These are phyloP conservation scores for Bungarus multicinctus DNA, from an alignment of 2,113 vertebrate genomes.

Conservation along the genomic window DNA sequence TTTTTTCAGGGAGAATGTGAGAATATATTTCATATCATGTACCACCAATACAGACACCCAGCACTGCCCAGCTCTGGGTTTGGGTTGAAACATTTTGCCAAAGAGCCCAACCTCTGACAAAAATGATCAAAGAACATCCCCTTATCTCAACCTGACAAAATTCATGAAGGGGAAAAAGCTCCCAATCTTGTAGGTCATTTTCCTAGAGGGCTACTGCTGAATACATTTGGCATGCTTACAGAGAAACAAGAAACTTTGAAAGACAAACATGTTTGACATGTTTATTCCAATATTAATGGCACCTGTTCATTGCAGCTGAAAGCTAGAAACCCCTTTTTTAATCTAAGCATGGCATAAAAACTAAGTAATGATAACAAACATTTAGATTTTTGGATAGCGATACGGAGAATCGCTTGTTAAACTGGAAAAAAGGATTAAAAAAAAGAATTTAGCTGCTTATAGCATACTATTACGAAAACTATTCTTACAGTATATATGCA, in stretches of 20 bases:
- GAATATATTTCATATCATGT: slow-evolving; percentile 21
- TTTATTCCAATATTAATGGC: slow-evolving; percentile 38
- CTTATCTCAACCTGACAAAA: slow-evolving; percentile 59
- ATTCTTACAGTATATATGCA: not conserved
- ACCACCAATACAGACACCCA: not conserved
- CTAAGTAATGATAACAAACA: slow-evolving; percentile 25
- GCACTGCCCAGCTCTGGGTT: slow-evolving; percentile 43
- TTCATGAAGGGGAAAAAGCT: slow-evolving; percentile 5
- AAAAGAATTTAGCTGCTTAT: slow-evolving; percentile 44
- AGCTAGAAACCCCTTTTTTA: slow-evolving; percentile 11
- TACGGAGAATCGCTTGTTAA: slow-evolving; percentile 20
- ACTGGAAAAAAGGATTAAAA: slow-evolving; percentile 17
- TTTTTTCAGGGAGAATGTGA: not conserved
- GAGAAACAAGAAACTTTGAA: slow-evolving; percentile 47
- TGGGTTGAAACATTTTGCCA: slow-evolving; percentile 36
- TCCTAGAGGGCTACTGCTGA: slow-evolving; percentile 54
- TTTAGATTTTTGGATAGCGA: not conserved
- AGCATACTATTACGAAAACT: slow-evolving; percentile 28
- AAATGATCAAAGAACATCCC: slow-evolving; percentile 41
- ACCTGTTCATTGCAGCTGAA: slow-evolving; percentile 30
- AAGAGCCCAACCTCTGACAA: slow-evolving; percentile 2
- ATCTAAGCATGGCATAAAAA: not conserved
- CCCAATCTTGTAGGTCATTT: slow-evolving; percentile 56
- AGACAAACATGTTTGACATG: slow-evolving; percentile 47
- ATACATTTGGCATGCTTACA: slow-evolving; percentile 51